Evolutionary conservation across 2,113 vertebrate species (phyloP), one percentile per base, ranked within the genome.

Genomic region (Oxyura jamaicensis): DNA sequence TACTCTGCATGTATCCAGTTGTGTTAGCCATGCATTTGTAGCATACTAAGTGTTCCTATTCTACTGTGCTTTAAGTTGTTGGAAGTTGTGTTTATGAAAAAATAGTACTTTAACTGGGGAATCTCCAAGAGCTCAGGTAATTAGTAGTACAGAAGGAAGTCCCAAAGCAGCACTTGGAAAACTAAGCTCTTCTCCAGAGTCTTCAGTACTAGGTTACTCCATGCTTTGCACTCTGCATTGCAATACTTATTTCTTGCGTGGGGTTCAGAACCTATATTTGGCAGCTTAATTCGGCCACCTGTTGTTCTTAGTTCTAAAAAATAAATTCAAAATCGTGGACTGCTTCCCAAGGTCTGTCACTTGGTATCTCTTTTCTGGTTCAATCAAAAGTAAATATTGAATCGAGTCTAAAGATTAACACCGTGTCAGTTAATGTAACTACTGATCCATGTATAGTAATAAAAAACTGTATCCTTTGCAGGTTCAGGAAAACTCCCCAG

Each of bases 401-500:
- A 19, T 28, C 36, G 41, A 50, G 66, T 72, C 73, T 86, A 85
- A 82, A 92, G 67, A 71, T 63, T 73, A 97, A 96, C 50, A n/a
- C 1, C 31, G 25, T 25, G 31, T 25, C 17, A 1, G 36, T 17
- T 59, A 36, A 14, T 1, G 6, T 86, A 75, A 80, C 41, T 33
- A 21, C 33, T 83, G 46, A 39, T 42, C 17, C 15, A 3, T 28
- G 23, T 39, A 2, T 33, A 78, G 28, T 89, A 25, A 74, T 56
- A 72, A 29, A 33, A 91, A 79, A 69, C 46, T 41, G 18, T 59
- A 1, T 62, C 10, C 85, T 96, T 93, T 71, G 71, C 96, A 99
- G 99, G 98, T 99, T 67, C 99, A 99, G 66, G 98, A 99, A 41
- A 98, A 99, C 89, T 99, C 99, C 4, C 99, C 99, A 2, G 99